Base-by-base conservation (phyloP, 2,797 vertebrate species). In the Euphonia xanthogaster region DNA sequence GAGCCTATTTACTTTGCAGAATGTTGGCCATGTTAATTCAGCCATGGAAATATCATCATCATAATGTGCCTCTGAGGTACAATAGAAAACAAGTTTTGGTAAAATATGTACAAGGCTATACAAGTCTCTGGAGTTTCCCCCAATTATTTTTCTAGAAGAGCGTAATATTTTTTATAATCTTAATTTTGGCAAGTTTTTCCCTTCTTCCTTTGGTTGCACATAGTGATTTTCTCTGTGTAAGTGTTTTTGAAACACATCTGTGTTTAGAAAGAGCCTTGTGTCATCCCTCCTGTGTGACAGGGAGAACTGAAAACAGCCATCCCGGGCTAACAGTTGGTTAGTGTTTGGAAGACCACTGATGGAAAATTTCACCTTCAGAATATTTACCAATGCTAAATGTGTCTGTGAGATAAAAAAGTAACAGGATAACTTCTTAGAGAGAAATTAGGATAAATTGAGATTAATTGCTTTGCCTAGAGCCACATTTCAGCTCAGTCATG, bases 1-100 rank as follows among this genome's bases (percentile, higher is more conserved):
- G 94, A 98, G 83, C 93, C 97, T 97, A 98, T 98, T 99, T 98
- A 96, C 97, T 97, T 98, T 98, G 97, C 93, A 95, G 95, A 98
- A 97, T 93, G 96, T 96, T 97, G 95, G 88, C 95, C 96, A 73
- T 96, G 97, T 98, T 98, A 97, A 98, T 98, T 98, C 98, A 97
- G 96, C 94, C 37, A 71, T 98, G 96, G 97, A 98, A 98, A 97
- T 97, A 60, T 20, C 45, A 96, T 93, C 93, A 97, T 98, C 96
- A 97, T 96, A 60, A 62, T 83, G 74, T 97, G 76, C 93, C 95
- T 92, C 93, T 83, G 77, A 96, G 93, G 79, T 87, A 84, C 73
- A 90, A 88, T 13, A 93, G 83, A 96, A 97, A 93, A 93, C 14
- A 74, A 67, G 35, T 96, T 95, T 95, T 91, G 51, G 51, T 97